A percentile compares a stretch with the other conserved stretches of the same genome.
phyloP scores from a whole-genome alignment of 1,140 invertebrate genomes.

The Helicoverpa zea region DNA sequence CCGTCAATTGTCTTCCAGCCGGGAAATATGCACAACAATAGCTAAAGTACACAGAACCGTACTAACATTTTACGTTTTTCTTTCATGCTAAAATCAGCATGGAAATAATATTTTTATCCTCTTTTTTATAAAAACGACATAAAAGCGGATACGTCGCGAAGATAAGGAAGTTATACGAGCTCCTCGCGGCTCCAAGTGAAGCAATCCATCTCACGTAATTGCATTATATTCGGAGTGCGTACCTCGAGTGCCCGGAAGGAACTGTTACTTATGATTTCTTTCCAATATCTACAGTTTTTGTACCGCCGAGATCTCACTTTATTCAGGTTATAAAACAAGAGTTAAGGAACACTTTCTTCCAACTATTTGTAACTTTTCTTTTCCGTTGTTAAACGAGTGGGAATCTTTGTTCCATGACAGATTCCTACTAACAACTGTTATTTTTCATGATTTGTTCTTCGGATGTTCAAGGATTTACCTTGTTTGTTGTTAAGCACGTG shows the following conservation, averaged over 20 bases:
- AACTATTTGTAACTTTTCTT: slow-evolving; percentile 38
- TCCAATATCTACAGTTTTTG: slow-evolving; percentile 59
- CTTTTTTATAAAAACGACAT: slow-evolving; percentile 64
- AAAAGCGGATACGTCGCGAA: slow-evolving; percentile 57
- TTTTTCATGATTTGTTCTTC: slow-evolving; percentile 27
- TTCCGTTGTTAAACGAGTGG: slow-evolving; percentile 38
- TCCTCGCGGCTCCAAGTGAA: slow-evolving; percentile 57
- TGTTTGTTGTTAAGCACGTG: neutral
- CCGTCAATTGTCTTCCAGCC: slow-evolving; percentile 5
- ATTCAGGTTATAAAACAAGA: slow-evolving; percentile 44
- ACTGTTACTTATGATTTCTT: slow-evolving; percentile 62
- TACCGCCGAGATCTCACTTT: slow-evolving; percentile 36
- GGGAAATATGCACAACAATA: slow-evolving; percentile 26
- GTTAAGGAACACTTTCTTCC: slow-evolving; percentile 25
- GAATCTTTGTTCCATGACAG: slow-evolving; percentile 29
- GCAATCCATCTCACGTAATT: slow-evolving; percentile 70
- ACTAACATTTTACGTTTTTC: slow-evolving; percentile 42
- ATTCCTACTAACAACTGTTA: slow-evolving; percentile 7
- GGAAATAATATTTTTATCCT: slow-evolving; percentile 56
- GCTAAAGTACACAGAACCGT: neutral
- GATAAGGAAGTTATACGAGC: slow-evolving; percentile 66
- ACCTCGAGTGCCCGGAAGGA: slow-evolving; percentile 55
- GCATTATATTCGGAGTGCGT: slow-evolving; percentile 69
- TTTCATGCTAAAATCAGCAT: slow-evolving; percentile 47
- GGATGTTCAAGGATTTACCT: neutral